Percentiles rank a stretch among this genome's conserved stretches.
Evolutionary conservation across 2,888 invertebrate species (phyloP).

Genomic region (Pyralis farinalis): DNA sequence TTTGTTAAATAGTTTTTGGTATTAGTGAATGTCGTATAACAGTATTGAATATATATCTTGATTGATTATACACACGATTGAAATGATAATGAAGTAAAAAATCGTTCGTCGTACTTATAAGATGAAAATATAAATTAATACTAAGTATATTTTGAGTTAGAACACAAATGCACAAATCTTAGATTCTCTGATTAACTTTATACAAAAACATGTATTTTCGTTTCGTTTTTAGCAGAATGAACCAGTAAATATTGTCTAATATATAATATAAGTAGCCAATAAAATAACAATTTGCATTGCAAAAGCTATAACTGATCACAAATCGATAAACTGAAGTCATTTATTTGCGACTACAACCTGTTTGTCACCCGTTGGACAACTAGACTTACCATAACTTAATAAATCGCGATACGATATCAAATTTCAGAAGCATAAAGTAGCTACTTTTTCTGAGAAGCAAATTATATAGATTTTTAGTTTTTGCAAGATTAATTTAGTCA

Average conservation of each 20-base stretch:
- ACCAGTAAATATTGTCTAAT: not conserved
- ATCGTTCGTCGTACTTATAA: no score
- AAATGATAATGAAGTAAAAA: no score
- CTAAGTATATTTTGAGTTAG: no score
- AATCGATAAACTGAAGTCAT: slow-evolving; percentile 8
- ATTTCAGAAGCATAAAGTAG: slow-evolving; percentile 11
- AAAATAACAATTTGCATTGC: slow-evolving; percentile 5
- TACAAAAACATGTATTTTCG: no score
- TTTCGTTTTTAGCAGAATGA: no score
- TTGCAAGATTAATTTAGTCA: not conserved
- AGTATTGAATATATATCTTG: no score
- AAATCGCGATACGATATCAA: slow-evolving; percentile 3
- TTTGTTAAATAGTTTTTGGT: slow-evolving; percentile 2
- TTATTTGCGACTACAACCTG: slow-evolving; percentile 16
- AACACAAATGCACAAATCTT: no score
- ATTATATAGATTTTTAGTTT: not conserved
- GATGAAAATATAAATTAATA: no score
- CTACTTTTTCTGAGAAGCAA: slow-evolving; percentile 2
- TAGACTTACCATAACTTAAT: not conserved
- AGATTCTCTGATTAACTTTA: no score
- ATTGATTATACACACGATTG: no score
- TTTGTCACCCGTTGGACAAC: slow-evolving; percentile 12
- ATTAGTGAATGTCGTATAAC: not conserved
- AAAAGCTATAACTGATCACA: slow-evolving; percentile 7
- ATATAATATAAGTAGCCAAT: slow-evolving; percentile 8